Evolutionary conservation across 2,113 vertebrate species (phyloP).

Genomic region (Oryzias celebensis): DNA sequence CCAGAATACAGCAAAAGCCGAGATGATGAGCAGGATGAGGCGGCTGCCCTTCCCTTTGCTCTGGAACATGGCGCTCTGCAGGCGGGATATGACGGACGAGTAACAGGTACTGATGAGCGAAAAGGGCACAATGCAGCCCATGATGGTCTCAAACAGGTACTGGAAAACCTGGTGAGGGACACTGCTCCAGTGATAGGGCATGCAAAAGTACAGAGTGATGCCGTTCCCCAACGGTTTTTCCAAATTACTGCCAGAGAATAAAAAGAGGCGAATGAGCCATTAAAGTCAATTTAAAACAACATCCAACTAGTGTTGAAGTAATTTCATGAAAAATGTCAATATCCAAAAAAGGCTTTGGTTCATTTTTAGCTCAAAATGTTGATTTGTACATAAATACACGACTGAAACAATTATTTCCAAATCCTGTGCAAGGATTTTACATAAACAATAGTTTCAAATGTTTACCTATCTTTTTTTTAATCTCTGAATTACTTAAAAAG

Average conservation of each 20-base stretch:
- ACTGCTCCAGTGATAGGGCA: constrained; percentile 55
- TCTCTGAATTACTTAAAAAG: no score
- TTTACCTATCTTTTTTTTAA: no score
- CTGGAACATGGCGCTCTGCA: constrained; percentile 77
- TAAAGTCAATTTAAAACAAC: no score
- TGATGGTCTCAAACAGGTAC: constrained; percentile 82
- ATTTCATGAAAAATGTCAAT: no score
- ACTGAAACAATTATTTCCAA: no score
- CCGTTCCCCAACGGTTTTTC: background rate
- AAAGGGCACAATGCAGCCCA: constrained; percentile 84
- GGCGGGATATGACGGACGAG: constrained; percentile 73
- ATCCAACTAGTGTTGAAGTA: no score
- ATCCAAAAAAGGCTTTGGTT: no score
- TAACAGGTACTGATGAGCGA: constrained; percentile 81
- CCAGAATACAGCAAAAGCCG: constrained; percentile 83
- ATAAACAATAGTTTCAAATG: no score
- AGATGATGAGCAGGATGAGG: constrained; percentile 82
- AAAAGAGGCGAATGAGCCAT: background rate
- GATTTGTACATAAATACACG: no score
- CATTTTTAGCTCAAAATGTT: no score
- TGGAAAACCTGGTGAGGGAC: constrained; percentile 75
- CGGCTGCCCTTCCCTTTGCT: constrained; percentile 69
- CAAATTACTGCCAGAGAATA: constrained; percentile 30
- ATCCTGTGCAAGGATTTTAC: no score
- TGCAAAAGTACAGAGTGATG: constrained; percentile 21